A percentile compares a stretch with the other conserved stretches of the same genome.
Conservation (phyloP, 2,888 invertebrate species). For the Penaeus monodon region DNA sequence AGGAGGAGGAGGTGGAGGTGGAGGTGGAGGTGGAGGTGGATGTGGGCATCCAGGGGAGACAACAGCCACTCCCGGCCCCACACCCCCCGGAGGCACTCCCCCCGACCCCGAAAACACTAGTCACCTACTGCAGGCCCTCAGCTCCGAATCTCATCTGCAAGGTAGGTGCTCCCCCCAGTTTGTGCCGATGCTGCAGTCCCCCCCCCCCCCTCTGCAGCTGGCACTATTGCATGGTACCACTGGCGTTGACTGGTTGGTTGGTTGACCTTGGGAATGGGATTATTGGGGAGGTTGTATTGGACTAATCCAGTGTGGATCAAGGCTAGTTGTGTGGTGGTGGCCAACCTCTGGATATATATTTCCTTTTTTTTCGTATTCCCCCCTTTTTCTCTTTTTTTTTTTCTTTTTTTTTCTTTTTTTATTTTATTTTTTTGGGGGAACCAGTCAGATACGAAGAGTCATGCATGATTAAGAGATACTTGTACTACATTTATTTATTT, state of each 20-base stretch:
- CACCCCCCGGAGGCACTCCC: conserved; percentile 56
- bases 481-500: conserved; percentile 11
- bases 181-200: conserved; percentile 14
- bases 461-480: conserved; percentile 12
- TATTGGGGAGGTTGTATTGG: conserved; percentile 32
- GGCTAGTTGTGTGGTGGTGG: conserved; percentile 46
- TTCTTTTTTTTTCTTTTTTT: not conserved
- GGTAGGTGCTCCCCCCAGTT: conserved; percentile 47
- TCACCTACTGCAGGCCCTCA: conserved; percentile 61
- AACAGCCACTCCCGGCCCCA: conserved; percentile 46
- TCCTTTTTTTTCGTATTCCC: not conserved
- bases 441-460: conserved; percentile 23
- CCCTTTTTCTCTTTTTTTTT: not conserved
- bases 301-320: conserved; percentile 46
- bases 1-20: not conserved
- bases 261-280: conserved; percentile 35
- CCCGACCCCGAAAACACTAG: conserved; percentile 62
- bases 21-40: not conserved
- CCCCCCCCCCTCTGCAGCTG: not conserved
- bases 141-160: conserved; percentile 60
- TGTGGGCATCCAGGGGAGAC: conserved; percentile 22
- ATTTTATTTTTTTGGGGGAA: conserved; percentile 11
- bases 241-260: conserved; percentile 43
- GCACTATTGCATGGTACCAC: conserved; percentile 36
- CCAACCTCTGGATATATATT: conserved; percentile 22